Evolutionary conservation across 2,797 vertebrate species (phyloP).

Genomic region (Hypotaenidia philippensis): DNA sequence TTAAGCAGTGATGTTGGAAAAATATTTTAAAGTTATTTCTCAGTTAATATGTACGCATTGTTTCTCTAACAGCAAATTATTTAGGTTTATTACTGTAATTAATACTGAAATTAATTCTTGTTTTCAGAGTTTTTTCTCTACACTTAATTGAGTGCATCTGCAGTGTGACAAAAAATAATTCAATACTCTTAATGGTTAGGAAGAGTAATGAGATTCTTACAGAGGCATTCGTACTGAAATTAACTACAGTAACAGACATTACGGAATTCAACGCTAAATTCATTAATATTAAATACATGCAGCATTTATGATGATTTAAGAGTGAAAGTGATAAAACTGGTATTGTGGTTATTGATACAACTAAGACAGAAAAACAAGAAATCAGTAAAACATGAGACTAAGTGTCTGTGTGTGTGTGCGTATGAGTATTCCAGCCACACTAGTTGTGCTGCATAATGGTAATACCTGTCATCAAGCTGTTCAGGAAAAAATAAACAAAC

Average conservation of each 20-base stretch:
- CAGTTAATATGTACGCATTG: not conserved
- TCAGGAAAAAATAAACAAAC: too few relatives aligned
- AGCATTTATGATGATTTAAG: not conserved
- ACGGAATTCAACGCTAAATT: not conserved
- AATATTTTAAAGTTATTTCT: not conserved
- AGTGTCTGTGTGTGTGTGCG: not conserved
- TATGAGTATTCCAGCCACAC: accelerated
- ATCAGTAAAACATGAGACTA: not conserved
- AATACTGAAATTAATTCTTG: not conserved
- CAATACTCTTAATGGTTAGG: not conserved
- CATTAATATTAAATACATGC: not conserved
- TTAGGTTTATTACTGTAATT: constrained; percentile 5
- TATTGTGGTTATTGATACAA: not conserved
- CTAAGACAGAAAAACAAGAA: not conserved
- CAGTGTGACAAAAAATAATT: not conserved
- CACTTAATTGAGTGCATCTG: not conserved
- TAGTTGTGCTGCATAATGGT: not conserved
- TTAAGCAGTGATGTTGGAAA: not conserved
- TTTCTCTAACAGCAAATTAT: not conserved
- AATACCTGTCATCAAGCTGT: not conserved
- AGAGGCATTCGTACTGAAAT: not conserved
- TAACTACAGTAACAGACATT: not conserved
- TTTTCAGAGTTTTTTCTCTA: not conserved
- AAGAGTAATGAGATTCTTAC: not conserved
- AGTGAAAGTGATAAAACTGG: not conserved